Conservation (phyloP, 2,113 vertebrate species). For the Lophotis ruficrista region DNA sequence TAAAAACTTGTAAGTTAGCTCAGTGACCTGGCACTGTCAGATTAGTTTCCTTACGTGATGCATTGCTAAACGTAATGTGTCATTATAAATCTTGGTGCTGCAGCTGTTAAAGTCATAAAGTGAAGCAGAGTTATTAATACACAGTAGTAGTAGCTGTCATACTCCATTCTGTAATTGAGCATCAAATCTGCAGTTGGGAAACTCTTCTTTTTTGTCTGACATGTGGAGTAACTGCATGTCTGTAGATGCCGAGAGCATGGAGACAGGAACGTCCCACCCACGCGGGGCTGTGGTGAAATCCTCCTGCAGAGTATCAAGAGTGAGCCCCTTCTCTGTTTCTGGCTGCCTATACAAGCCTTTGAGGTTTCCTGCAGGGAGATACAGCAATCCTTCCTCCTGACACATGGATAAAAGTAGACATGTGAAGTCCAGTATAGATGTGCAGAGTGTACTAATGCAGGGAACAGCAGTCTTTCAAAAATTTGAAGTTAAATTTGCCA, state of each 20-base stretch:
- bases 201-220: background rate
- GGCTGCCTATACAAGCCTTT: background rate
- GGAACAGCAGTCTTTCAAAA: background rate
- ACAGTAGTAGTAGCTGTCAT: background rate
- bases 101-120: conserved; percentile 46
- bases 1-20: conserved; percentile 30
- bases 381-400: background rate
- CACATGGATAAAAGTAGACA: background rate
- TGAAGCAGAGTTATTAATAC: conserved; percentile 10
- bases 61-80: background rate
- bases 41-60: conserved; percentile 3
- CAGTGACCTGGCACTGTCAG: conserved; percentile 43
- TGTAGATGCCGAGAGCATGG: background rate
- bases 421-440: accelerated
- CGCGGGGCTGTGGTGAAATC: background rate
- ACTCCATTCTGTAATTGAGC: conserved; percentile 25
- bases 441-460: background rate
- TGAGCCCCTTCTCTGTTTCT: background rate
- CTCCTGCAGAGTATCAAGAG: background rate
- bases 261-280: background rate
- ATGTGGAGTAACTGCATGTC: background rate
- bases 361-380: background rate
- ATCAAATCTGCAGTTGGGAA: conserved; percentile 19
- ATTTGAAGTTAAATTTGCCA: background rate
- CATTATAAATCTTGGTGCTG: conserved; percentile 31